Percentiles rank a stretch among this genome's conserved stretches.
phyloP scores from a whole-genome alignment of 2,888 invertebrate species.

The Caradrina kadenii region DNA sequence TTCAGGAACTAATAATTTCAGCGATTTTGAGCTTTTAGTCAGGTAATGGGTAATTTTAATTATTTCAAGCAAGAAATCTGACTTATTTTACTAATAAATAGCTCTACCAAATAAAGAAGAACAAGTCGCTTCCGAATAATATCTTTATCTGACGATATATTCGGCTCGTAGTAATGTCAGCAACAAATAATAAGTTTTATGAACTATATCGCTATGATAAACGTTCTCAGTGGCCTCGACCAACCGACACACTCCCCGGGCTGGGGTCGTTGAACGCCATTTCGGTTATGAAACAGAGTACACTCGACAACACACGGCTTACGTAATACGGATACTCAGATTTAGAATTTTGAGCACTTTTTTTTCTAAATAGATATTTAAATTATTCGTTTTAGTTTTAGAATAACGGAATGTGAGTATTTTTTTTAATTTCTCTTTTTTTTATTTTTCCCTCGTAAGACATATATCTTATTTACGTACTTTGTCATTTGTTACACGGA shows the following conservation, averaged over 20 bases:
- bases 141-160: constrained; percentile 19
- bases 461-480: too few relatives aligned
- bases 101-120: constrained; percentile 5
- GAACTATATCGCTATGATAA: constrained; percentile 78
- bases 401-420: neutral
- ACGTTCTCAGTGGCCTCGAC: constrained; percentile 84
- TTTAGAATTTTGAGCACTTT: constrained; percentile 30
- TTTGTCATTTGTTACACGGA: too few relatives aligned
- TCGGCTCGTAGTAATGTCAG: constrained; percentile 30
- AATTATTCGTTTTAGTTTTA: constrained; percentile 16
- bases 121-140: constrained; percentile 8
- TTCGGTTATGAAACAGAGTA: constrained; percentile 82
- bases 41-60: neutral
- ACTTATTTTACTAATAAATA: neutral
- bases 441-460: too few relatives aligned
- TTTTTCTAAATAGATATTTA: neutral
- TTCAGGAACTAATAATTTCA: neutral
- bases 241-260: constrained; percentile 86
- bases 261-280: constrained; percentile 82
- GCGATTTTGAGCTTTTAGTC: neutral
- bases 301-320: constrained; percentile 57
- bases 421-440: too few relatives aligned
- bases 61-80: neutral
- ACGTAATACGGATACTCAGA: constrained; percentile 44
- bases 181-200: constrained; percentile 60